Evolutionary conservation across 2,113 vertebrate genomes (phyloP).

Genomic region (Leptosomus discolor): DNA sequence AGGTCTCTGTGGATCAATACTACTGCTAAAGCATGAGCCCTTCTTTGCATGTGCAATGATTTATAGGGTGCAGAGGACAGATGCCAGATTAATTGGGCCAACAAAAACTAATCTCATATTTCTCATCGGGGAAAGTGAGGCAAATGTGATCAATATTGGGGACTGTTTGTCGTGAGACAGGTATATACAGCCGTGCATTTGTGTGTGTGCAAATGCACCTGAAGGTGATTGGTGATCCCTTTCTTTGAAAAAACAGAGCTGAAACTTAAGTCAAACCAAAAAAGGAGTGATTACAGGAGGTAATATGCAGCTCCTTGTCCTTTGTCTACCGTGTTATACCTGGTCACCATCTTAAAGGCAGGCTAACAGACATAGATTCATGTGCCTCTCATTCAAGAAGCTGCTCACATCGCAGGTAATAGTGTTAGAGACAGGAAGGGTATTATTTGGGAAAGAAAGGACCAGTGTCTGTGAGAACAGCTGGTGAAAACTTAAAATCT

Average conservation of each 20-base stretch:
- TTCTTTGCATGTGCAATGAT: constrained; percentile 38
- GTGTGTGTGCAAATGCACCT: not conserved
- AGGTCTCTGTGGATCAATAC: constrained; percentile 47
- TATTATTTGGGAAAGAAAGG: not conserved
- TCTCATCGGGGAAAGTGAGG: not conserved
- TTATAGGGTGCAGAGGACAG: constrained; percentile 2
- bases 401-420: not conserved
- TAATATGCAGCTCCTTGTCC: not conserved
- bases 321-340: not conserved
- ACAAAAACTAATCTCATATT: not conserved
- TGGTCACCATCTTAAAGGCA: not conserved
- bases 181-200: rapidly evolving
- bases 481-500: not conserved
- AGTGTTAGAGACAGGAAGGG: not conserved
- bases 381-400: not conserved
- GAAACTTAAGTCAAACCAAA: not conserved
- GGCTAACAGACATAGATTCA: rapidly evolving
- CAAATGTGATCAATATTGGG: not conserved
- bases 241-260: not conserved
- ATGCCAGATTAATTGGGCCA: constrained; percentile 6
- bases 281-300: not conserved
- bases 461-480: not conserved
- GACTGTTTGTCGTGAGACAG: not conserved
- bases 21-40: not conserved
- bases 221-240: not conserved